Conservation (phyloP, 2,888 invertebrate genomes). For the Crossocerus cetratus region DNA sequence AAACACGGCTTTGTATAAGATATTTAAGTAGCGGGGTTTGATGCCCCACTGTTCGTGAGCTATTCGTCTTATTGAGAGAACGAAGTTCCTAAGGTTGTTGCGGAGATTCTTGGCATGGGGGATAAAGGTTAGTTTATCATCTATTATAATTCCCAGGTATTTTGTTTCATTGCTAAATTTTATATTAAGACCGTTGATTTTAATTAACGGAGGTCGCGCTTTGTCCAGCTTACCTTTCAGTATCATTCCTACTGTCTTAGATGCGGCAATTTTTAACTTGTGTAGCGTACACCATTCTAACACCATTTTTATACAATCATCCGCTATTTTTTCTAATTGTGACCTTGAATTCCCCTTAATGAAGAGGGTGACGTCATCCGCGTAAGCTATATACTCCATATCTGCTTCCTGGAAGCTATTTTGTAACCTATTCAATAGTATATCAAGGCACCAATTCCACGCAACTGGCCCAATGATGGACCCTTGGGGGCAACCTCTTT, state of each 20-base stretch:
- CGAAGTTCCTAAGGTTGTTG: slow-evolving; percentile 1
- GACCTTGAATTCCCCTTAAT: slow-evolving; percentile 10
- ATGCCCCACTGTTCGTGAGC: slow-evolving; percentile 25
- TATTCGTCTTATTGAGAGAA: background rate
- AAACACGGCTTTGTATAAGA: slow-evolving; percentile 5
- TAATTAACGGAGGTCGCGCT: background rate
- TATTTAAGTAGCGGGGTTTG: background rate
- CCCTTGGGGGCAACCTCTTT: slow-evolving; percentile 54
- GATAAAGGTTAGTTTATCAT: slow-evolving; percentile 13
- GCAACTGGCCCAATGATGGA: slow-evolving; percentile 48
- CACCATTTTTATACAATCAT: background rate
- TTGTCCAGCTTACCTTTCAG: slow-evolving; percentile 14
- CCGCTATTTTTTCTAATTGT: background rate
- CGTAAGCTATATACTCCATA: slow-evolving; percentile 20
- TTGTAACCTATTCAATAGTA: slow-evolving; percentile 14
- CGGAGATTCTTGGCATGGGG: slow-evolving; percentile 6
- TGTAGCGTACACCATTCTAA: slow-evolving; percentile 15
- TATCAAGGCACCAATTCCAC: slow-evolving; percentile 45
- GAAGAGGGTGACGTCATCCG: slow-evolving; percentile 26
- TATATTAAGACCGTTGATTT: background rate
- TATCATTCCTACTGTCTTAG: slow-evolving; percentile 23
- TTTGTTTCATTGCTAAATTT: slow-evolving; percentile 4
- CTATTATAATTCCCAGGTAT: slow-evolving; percentile 23
- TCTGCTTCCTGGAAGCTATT: background rate
- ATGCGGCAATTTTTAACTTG: slow-evolving; percentile 6